Percentiles rank a stretch among this genome's conserved stretches.
phyloP scores from a whole-genome alignment of 1,140 invertebrate genomes.

The Drosophila punjabiensis region DNA sequence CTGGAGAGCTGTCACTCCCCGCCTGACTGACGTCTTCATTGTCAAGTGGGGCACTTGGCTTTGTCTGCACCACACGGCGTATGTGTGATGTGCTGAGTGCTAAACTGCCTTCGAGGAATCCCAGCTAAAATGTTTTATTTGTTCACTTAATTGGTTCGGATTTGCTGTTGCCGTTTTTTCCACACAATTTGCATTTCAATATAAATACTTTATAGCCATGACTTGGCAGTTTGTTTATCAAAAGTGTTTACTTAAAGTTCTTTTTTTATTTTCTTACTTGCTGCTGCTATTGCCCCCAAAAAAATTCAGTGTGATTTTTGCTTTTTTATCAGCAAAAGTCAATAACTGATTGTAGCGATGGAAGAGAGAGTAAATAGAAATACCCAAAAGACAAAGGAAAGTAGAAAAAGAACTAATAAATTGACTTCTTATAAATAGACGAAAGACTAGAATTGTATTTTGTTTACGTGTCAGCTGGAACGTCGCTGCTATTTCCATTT shows the following conservation, averaged over 20 bases:
- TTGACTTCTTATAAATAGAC: constrained; percentile 59
- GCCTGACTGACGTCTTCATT: constrained; percentile 45
- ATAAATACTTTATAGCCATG: constrained; percentile 41
- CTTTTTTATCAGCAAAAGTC: constrained; percentile 76
- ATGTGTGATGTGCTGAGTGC: constrained; percentile 39
- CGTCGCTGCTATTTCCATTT: constrained; percentile 25
- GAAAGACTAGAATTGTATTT: constrained; percentile 4
- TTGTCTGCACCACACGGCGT: constrained; percentile 35
- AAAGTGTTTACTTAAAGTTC: constrained; percentile 49
- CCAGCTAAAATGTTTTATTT: constrained; percentile 42
- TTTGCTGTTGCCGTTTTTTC: constrained; percentile 2
- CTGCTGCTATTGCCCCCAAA: constrained; percentile 16
- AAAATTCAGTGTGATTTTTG: constrained; percentile 4
- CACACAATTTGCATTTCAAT: constrained; percentile 32
- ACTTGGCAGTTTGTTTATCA: constrained; percentile 59
- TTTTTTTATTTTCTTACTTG: constrained; percentile 8
- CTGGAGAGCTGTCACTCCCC: constrained; percentile 5
- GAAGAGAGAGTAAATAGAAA: constrained; percentile 3
- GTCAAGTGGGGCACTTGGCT: constrained; percentile 44
- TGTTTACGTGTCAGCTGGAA: constrained; percentile 59
- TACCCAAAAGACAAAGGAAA: constrained; percentile 12
- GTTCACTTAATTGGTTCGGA: constrained; percentile 42
- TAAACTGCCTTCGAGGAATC: neutral
- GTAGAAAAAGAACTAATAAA: constrained; percentile 34
- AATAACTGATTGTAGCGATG: constrained; percentile 71